These are phyloP conservation scores for Dicranocentrus wangi DNA, from an alignment of 2,888 invertebrate genomes.

Conservation along the genomic window DNA sequence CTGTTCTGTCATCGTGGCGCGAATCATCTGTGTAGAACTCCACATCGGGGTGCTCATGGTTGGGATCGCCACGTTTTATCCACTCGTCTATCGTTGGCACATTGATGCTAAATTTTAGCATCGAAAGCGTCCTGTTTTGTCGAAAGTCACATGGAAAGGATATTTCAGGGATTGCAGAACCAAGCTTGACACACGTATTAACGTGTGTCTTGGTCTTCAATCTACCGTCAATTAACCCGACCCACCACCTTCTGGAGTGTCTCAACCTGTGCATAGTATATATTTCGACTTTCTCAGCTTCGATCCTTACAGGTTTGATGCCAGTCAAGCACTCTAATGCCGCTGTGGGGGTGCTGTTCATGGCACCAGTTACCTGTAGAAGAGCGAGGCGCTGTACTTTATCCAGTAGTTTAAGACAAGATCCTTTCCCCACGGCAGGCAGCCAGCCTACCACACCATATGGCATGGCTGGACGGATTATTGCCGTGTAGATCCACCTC, in stretches of 20 bases:
- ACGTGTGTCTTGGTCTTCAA: not conserved
- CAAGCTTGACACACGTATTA: not conserved
- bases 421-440: not conserved
- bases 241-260: not conserved
- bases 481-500: conserved; percentile 62
- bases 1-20: conserved; percentile 18
- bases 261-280: conserved; percentile 27
- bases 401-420: not conserved
- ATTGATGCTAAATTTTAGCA: not conserved
- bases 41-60: not conserved
- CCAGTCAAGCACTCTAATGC: conserved; percentile 35
- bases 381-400: conserved; percentile 51
- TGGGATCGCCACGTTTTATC: not conserved
- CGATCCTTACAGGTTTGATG: conserved; percentile 16
- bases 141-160: conserved; percentile 6
- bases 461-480: conserved; percentile 46
- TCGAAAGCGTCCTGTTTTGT: not conserved
- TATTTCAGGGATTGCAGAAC: not conserved
- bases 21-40: conserved; percentile 49
- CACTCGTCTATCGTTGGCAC: not conserved
- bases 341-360: conserved; percentile 22
- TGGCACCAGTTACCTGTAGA: conserved; percentile 12
- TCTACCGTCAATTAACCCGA: not conserved
- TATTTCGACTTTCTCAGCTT: not conserved
- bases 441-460: conserved; percentile 50